Evolutionary conservation across 2,888 invertebrate genomes (phyloP).

Genomic region (Dryocosmus kuriphilus): DNA sequence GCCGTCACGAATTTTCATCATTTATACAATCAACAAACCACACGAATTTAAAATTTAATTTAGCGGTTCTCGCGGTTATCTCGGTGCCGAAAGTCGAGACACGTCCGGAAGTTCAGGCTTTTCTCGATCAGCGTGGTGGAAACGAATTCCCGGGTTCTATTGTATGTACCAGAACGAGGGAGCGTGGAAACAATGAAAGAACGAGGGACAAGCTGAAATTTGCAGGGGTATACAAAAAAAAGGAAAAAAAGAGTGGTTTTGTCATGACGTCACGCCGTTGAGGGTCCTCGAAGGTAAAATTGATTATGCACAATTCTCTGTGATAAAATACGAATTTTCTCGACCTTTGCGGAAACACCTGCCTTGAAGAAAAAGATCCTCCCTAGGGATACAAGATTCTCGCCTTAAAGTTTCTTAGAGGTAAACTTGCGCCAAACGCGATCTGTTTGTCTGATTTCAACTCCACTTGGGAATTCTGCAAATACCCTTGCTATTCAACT

Average conservation of each 20-base stretch:
- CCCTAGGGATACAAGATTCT: background rate
- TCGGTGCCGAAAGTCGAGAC: conserved; percentile 16
- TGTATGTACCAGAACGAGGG: conserved; percentile 7
- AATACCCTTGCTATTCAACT: no score
- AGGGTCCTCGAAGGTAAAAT: conserved; percentile 51
- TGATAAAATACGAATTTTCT: conserved; percentile 51
- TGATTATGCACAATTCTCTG: conserved; percentile 55
- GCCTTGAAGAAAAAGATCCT: background rate
- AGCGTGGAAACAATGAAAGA: conserved; percentile 17
- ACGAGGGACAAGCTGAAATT: background rate
- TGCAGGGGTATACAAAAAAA: background rate
- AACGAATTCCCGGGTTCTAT: conserved; percentile 18
- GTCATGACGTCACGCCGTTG: conserved; percentile 4
- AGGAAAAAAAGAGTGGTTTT: background rate
- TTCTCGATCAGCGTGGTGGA: conserved; percentile 30
- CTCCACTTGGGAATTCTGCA: background rate
- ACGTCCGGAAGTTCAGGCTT: conserved; percentile 35
- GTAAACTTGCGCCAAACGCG: conserved; percentile 20
- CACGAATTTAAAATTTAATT: conserved; percentile 1
- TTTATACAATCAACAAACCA: background rate
- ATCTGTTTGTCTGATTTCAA: conserved; percentile 6
- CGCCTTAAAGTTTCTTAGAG: conserved; percentile 27
- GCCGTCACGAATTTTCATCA: conserved; percentile 7
- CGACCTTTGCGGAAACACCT: conserved; percentile 2
- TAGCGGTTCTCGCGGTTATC: conserved; percentile 1